A percentile compares a stretch with the other conserved stretches of the same genome.
phyloP scores from a whole-genome alignment of 2,113 vertebrate species.

The Suncus etruscus region DNA sequence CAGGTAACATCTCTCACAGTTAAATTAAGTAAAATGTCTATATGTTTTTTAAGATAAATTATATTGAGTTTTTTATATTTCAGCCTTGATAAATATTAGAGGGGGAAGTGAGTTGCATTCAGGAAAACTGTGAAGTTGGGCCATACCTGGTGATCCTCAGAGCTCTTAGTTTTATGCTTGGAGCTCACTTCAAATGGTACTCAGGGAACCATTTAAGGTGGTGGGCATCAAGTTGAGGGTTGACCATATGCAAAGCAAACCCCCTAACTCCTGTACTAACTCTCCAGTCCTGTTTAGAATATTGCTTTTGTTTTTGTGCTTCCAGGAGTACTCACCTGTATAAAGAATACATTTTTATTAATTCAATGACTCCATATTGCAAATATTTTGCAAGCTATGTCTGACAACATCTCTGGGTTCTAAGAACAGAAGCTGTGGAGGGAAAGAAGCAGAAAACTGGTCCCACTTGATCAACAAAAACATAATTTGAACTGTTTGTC shows the following conservation, averaged over 20 bases:
- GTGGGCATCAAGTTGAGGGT: too few species aligned
- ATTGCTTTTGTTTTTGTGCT: neutral
- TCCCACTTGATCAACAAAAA: neutral
- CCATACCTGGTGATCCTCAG: too few species aligned
- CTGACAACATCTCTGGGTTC: neutral
- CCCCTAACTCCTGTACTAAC: too few species aligned
- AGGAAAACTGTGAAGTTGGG: too few species aligned
- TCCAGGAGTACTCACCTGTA: neutral
- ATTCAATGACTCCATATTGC: neutral
- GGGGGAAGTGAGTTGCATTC: neutral
- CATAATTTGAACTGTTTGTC: neutral
- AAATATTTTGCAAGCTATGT: neutral
- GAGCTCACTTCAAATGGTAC: too few species aligned
- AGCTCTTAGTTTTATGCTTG: too few species aligned
- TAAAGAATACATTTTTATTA: neutral
- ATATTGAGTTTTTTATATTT: neutral
- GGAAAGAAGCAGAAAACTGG: neutral
- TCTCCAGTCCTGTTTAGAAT: neutral
- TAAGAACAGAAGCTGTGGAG: neutral
- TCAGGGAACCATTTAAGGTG: too few species aligned
- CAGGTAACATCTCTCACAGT: slow-evolving; percentile 79
- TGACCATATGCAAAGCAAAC: too few species aligned
- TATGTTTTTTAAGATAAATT: neutral
- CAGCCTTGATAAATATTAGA: neutral
- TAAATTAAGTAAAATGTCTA: neutral